Evolutionary conservation across 2,797 vertebrate genomes (phyloP).

Genomic region (Arremon aurantiirostris): DNA sequence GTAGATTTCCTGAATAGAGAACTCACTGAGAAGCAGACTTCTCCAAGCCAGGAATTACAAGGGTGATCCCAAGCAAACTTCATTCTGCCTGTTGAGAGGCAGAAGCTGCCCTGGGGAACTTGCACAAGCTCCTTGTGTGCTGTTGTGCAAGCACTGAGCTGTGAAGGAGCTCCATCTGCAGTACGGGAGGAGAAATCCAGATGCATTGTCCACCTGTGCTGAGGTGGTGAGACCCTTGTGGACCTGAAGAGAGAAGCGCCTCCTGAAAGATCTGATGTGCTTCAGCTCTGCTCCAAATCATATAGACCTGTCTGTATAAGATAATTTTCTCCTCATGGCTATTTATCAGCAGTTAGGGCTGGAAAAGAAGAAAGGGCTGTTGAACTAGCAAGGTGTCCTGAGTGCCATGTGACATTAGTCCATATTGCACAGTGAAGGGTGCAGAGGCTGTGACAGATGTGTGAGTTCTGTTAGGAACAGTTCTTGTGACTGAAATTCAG

Average conservation of each 20-base stretch:
- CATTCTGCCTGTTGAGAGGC: neutral
- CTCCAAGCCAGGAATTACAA: neutral
- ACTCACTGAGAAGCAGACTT: neutral
- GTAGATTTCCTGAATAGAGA: neutral
- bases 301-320: neutral
- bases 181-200: neutral
- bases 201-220: fast-evolving
- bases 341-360: neutral
- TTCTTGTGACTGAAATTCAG: neutral
- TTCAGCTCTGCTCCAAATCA: neutral
- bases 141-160: neutral
- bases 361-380: neutral
- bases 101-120: neutral
- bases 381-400: neutral
- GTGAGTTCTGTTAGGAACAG: neutral
- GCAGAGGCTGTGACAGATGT: neutral
- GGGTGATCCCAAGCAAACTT: neutral
- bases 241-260: neutral
- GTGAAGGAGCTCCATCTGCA: neutral
- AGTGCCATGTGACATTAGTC: neutral
- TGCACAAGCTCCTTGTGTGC: neutral
- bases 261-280: neutral
- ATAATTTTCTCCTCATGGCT: neutral
- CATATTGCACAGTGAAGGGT: neutral
- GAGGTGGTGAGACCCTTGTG: neutral